A percentile compares a stretch with the other conserved stretches of the same genome.
Evolutionary conservation across 2,888 invertebrate species (phyloP).

Genomic region (Drosophila atripex): DNA sequence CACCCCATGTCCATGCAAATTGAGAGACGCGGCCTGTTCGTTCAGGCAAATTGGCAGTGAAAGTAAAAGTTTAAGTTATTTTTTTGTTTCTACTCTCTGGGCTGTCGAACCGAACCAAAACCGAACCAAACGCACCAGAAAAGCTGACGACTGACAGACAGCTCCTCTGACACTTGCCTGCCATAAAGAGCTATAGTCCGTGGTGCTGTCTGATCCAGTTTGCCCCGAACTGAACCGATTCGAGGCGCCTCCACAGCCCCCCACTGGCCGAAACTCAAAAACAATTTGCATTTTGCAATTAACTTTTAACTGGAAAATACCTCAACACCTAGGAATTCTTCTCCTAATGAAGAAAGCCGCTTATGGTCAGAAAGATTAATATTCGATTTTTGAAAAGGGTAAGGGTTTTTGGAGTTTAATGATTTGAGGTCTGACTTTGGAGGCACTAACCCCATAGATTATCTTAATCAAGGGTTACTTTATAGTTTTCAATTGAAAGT

Average conservation of each 20-base stretch:
- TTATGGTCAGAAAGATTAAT: neutral
- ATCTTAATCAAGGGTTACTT: no score
- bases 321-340: constrained; percentile 1
- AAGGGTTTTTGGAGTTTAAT: neutral
- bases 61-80: constrained; percentile 79
- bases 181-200: constrained; percentile 36
- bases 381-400: neutral
- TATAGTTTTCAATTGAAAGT: no score
- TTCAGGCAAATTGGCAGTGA: constrained; percentile 80
- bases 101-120: constrained; percentile 62
- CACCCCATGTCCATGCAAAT: constrained; percentile 59
- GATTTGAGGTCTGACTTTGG: neutral
- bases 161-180: constrained; percentile 24
- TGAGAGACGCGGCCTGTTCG: constrained; percentile 44
- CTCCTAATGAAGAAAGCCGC: constrained; percentile 16
- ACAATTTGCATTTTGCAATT: constrained; percentile 21
- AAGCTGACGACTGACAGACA: constrained; percentile 27
- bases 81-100: constrained; percentile 50
- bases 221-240: constrained; percentile 17
- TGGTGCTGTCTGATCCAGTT: constrained; percentile 8
- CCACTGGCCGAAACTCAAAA: constrained; percentile 8
- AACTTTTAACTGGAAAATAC: constrained; percentile 18
- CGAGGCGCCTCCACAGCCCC: constrained; percentile 4
- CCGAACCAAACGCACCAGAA: constrained; percentile 28
- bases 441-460: no score